These are phyloP conservation scores for Lasioglossum baleicum DNA, from an alignment of 1,140 invertebrate genomes.

Conservation along the genomic window DNA sequence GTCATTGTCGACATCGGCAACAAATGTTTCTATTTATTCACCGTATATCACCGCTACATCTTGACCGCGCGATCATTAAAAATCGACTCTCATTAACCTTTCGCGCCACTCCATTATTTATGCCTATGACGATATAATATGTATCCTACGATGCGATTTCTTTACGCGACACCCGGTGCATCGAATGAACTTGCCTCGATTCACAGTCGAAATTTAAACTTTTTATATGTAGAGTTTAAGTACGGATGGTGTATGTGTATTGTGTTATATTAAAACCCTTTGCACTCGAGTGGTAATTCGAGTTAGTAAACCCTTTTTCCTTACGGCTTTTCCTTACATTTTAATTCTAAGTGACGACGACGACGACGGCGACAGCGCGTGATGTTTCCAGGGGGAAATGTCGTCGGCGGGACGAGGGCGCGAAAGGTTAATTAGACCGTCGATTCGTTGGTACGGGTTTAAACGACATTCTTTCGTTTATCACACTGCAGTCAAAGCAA, in stretches of 20 bases:
- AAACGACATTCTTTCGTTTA: slow-evolving; percentile 24
- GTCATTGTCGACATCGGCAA: slow-evolving; percentile 65
- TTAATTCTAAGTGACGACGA: too few relatives aligned
- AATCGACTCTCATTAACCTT: slow-evolving; percentile 39
- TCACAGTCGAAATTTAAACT: too few relatives aligned
- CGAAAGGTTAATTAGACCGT: slow-evolving; percentile 16
- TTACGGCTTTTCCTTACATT: too few relatives aligned
- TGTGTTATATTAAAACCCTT: too few relatives aligned
- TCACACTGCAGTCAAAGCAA: background rate
- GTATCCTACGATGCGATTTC: too few relatives aligned
- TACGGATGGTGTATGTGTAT: too few relatives aligned
- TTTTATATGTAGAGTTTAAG: too few relatives aligned
- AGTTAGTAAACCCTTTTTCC: too few relatives aligned
- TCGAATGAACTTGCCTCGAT: background rate
- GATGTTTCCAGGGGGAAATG: background rate
- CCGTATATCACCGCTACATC: background rate
- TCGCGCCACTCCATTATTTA: slow-evolving; percentile 27
- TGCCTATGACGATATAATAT: background rate
- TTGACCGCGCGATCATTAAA: slow-evolving; percentile 6
- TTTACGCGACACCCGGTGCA: too few relatives aligned
- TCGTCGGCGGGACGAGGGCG: background rate
- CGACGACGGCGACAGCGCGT: too few relatives aligned
- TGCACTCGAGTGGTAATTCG: too few relatives aligned
- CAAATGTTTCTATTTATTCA: slow-evolving; percentile 50
- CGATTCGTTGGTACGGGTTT: slow-evolving; percentile 1